These are phyloP conservation scores for Lampris incognitus DNA, from an alignment of 2,113 vertebrate species.

Conservation along the genomic window DNA sequence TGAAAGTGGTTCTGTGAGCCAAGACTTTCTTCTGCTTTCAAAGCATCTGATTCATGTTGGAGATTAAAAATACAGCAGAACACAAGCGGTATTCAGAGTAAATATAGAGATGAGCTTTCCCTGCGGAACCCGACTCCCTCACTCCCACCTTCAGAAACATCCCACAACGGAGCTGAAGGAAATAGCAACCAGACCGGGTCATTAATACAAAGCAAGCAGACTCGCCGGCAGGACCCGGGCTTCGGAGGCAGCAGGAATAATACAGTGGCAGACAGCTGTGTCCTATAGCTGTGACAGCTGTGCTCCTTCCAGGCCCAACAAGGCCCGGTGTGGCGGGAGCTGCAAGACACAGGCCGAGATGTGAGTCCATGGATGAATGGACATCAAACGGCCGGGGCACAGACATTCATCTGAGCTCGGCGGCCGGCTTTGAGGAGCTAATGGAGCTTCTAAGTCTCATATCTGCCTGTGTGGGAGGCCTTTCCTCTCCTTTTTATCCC, in stretches of 20 bases:
- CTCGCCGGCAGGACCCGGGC: conserved; percentile 5
- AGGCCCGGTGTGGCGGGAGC: conserved; percentile 49
- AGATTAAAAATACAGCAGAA: neutral
- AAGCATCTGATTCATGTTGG: neutral
- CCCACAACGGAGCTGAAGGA: conserved; percentile 6
- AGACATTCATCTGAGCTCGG: conserved; percentile 67
- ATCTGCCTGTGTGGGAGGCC: conserved; percentile 73
- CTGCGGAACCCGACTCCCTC: neutral
- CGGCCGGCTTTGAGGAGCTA: conserved; percentile 73
- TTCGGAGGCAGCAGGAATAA: neutral
- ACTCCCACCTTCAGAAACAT: conserved; percentile 14
- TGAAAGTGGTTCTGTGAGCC: neutral
- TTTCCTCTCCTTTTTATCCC: conserved; percentile 63
- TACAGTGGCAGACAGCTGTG: conserved; percentile 38
- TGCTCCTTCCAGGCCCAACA: conserved; percentile 35
- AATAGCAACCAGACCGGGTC: neutral
- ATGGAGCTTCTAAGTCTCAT: conserved; percentile 69
- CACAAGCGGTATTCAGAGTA: no score
- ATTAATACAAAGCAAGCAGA: neutral
- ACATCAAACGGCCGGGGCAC: conserved; percentile 64
- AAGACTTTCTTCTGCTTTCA: neutral
- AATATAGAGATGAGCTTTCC: neutral
- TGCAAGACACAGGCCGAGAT: conserved; percentile 60
- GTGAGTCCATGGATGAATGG: conserved; percentile 63
- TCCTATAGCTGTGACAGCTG: conserved; percentile 60